Conservation (phyloP, 1,140 invertebrate genomes). For the Asbolus verrucosus region DNA sequence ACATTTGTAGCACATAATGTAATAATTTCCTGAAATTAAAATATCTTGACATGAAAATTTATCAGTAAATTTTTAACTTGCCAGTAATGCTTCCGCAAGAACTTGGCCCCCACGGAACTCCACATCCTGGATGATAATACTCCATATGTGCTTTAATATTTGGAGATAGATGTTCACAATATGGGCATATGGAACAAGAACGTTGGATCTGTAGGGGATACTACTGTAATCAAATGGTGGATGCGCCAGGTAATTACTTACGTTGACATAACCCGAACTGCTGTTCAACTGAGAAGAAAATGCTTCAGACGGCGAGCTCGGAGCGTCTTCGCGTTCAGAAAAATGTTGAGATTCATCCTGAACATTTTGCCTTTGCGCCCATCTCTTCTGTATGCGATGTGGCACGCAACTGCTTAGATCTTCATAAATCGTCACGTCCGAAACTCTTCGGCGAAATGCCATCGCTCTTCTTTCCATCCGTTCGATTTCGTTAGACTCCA, state of each 20-base stretch:
- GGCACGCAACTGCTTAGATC: not conserved
- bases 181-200: conserved; percentile 57
- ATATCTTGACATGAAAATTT: not conserved
- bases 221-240: too few relatives aligned
- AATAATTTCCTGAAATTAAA: conserved; percentile 62
- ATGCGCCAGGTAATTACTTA: too few relatives aligned
- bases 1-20: conserved; percentile 68
- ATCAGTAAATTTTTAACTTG: conserved; percentile 47
- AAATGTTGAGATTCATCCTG: conserved; percentile 66
- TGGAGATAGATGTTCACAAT: conserved; percentile 61
- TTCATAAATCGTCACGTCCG: conserved; percentile 1
- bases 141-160: conserved; percentile 63
- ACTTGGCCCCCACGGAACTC: conserved; percentile 62
- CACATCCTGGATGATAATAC: conserved; percentile 67
- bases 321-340: not conserved
- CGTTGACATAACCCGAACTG: conserved; percentile 28
- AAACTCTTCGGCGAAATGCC: conserved; percentile 13
- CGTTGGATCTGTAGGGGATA: conserved; percentile 6
- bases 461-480: conserved; percentile 43
- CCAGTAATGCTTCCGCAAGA: conserved; percentile 67
- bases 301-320: conserved; percentile 1
- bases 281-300: not conserved
- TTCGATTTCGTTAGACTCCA: conserved; percentile 40
- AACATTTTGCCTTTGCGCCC: conserved; percentile 63
- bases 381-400: not conserved